Evolutionary conservation across 2,888 invertebrate species (phyloP), one percentile per base, ranked within the genome.

Genomic region (Digitonthophagus gazella): DNA sequence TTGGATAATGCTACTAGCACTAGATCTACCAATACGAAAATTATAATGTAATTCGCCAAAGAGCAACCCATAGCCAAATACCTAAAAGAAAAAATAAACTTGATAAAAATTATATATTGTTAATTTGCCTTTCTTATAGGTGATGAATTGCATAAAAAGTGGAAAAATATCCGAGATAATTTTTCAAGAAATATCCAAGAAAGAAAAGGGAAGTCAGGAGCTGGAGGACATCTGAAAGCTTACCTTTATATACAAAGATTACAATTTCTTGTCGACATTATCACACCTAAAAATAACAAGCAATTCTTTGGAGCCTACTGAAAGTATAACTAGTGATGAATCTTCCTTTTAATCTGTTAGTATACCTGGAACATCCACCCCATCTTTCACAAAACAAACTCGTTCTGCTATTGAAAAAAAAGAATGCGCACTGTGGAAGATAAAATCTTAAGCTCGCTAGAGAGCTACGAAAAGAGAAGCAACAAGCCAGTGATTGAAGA

Each of bases 221-320:
- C 71, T 67, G 73, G 74, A 72, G 74, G 72, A 63, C 69, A 71
- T 69, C 73, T 73, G 57, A 75, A 74, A 72, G 66, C 75, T 68
- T 75, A 78, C 72, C 72, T 77, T 69, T 77, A 75, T 74, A 75
- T 76, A 73, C 71, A 72, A 72, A 70, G 75, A 71, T 68, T 78
- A 64, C 71, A 73, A 72, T 78, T 78, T 71, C 74, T 76, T 67
- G 73, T 74, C 72, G 77, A 75, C 57, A 74, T 67, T 69, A 73
- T 76, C 70, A 69, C 66, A 71, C 74, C 73, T 67, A 75, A 75
- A 70, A n/a, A 71, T 72, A 67, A 74, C 67, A 28, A 63, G 18
- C 18, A 67, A 22, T 68, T 72, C 66, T 56, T 64, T 67, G 28
- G 71, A 71, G 15, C 58, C 18, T 54, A 63, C 63, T 64, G 63